Conservation (phyloP, 2,888 invertebrate species). For the Schizaphis graminum region DNA sequence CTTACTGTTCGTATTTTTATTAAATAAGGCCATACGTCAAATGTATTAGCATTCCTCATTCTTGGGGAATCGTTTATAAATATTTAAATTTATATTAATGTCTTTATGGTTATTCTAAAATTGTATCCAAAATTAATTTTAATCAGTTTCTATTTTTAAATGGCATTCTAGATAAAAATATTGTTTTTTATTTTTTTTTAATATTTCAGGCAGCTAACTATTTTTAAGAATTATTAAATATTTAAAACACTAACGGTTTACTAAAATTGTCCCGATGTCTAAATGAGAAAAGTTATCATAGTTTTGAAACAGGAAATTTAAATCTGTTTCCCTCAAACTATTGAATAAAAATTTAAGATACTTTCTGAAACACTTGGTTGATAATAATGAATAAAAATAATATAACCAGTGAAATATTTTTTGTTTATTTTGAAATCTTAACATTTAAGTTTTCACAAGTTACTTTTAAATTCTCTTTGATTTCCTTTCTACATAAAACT, state of each 20-base stretch:
- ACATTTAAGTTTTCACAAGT: slow-evolving; percentile 10
- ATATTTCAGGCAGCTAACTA: background rate
- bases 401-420: slow-evolving; percentile 22
- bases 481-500: background rate
- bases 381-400: slow-evolving; percentile 17
- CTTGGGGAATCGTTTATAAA: background rate
- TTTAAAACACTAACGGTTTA: background rate
- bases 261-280: background rate
- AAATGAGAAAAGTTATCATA: slow-evolving; percentile 44
- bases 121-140: background rate
- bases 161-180: background rate
- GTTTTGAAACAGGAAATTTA: slow-evolving; percentile 42
- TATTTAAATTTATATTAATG: background rate
- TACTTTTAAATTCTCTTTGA: slow-evolving; percentile 5
- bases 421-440: background rate
- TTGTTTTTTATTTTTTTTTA: background rate
- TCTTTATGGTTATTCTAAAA: background rate
- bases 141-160: background rate
- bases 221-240: background rate
- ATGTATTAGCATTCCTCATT: background rate
- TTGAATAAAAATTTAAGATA: slow-evolving; percentile 12
- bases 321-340: slow-evolving; percentile 43
- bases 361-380: background rate
- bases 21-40: background rate
- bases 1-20: background rate